Evolutionary conservation across 2,888 invertebrate genomes (phyloP).

Genomic region (Heliconius ethilla): DNA sequence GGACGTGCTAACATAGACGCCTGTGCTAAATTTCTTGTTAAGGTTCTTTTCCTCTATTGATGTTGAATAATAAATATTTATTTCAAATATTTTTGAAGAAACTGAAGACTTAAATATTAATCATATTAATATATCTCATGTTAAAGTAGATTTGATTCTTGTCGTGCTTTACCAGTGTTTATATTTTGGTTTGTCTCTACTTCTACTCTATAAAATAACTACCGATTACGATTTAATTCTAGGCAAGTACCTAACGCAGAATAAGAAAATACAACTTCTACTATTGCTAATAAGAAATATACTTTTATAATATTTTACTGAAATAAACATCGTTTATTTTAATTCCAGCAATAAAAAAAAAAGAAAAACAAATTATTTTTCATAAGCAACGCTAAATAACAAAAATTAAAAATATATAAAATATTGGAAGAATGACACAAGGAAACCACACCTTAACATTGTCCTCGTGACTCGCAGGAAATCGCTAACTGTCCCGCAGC

Average conservation of each 20-base stretch:
- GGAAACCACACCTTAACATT: conserved; percentile 58
- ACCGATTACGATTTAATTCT: background rate
- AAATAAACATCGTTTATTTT: too few relatives aligned
- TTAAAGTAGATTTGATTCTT: background rate
- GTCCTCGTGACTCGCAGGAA: conserved; percentile 65
- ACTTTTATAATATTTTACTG: too few relatives aligned
- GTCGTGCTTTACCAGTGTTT: background rate
- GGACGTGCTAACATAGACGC: conserved; percentile 70
- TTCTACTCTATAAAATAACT: background rate
- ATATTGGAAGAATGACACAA: background rate
- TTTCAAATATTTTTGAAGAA: background rate
- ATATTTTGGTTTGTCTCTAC: background rate
- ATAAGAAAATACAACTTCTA: too few relatives aligned
- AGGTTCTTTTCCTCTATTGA: conserved; percentile 50
- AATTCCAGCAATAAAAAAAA: background rate
- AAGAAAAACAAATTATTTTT: background rate
- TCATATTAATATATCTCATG: background rate
- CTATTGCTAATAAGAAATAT: too few relatives aligned
- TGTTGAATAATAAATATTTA: background rate
- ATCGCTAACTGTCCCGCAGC: conserved; percentile 75
- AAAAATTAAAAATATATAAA: too few relatives aligned
- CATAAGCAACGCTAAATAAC: background rate
- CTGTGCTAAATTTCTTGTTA: conserved; percentile 60
- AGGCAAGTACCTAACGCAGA: too few relatives aligned
- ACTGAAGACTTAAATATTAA: background rate